These are phyloP conservation scores for Heliopora coerulea DNA, from an alignment of 92 coral and sea anemone species.

Conservation along the genomic window DNA sequence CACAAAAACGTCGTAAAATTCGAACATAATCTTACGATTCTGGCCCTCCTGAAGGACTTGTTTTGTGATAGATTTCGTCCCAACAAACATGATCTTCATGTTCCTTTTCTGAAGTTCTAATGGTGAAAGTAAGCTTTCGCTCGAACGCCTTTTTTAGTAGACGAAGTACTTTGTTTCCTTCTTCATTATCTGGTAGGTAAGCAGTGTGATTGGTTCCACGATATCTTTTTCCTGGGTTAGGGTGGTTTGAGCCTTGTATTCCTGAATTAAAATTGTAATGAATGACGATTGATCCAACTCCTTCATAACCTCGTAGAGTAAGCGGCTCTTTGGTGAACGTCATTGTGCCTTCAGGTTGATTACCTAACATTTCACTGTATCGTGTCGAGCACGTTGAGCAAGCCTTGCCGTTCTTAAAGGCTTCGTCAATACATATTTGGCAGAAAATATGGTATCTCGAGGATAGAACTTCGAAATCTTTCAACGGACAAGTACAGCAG, in stretches of 20 bases:
- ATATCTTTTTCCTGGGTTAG: conserved; percentile 27
- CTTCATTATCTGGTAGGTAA: conserved; percentile 19
- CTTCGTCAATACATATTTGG: conserved; percentile 19
- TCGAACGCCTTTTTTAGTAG: conserved; percentile 33
- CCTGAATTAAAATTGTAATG: not conserved
- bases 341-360: conserved; percentile 36
- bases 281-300: conserved; percentile 5
- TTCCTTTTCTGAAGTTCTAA: conserved; percentile 60
- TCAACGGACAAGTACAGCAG: not conserved
- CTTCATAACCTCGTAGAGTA: conserved; percentile 24
- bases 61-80: conserved; percentile 77
- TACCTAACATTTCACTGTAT: not conserved
- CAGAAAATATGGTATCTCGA: conserved; percentile 1
- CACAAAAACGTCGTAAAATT: no score
- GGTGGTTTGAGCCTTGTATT: conserved; percentile 25
- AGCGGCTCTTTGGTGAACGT: not conserved
- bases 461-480: not conserved
- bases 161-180: conserved; percentile 20
- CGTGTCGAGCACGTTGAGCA: conserved; percentile 2
- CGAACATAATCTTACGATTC: conserved; percentile 34
- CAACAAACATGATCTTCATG: conserved; percentile 55
- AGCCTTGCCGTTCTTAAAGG: conserved; percentile 1
- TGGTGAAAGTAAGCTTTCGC: conserved; percentile 58
- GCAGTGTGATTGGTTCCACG: not conserved
- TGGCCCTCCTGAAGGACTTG: conserved; percentile 57